Conservation (phyloP, 2,888 invertebrate genomes). For the Eristalis arbustorum region DNA sequence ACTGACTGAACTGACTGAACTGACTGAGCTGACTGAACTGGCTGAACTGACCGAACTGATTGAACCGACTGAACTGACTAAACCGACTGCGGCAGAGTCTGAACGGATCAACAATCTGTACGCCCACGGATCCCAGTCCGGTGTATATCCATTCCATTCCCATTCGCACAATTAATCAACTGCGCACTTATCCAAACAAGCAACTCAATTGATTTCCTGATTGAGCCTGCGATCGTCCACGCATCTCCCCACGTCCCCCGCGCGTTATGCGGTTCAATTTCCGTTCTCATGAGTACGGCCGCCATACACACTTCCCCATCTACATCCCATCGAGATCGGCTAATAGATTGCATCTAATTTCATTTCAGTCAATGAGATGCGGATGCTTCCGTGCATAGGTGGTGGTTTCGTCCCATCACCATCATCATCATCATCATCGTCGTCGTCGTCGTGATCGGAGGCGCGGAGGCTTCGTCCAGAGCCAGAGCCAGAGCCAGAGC, state of each 20-base stretch:
- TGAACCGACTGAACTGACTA: background rate
- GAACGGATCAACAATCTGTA: too few relatives aligned
- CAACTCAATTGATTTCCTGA: conserved; percentile 16
- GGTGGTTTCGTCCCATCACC: conserved; percentile 41
- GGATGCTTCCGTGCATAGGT: conserved; percentile 56
- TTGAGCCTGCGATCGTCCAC: background rate
- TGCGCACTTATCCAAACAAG: conserved; percentile 3
- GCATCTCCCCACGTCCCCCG: background rate
- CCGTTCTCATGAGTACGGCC: conserved; percentile 53
- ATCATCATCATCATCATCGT: conserved; percentile 24
- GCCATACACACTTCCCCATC: conserved; percentile 12
- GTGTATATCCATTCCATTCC: too few relatives aligned
- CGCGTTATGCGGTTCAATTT: conserved; percentile 51
- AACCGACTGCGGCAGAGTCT: too few relatives aligned
- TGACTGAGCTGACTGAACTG: too few relatives aligned
- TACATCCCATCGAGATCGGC: conserved; percentile 52
- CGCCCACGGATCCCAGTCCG: too few relatives aligned
- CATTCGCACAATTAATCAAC: background rate
- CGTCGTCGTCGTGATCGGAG: background rate
- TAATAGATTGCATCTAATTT: conserved; percentile 66
- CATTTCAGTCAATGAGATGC: conserved; percentile 57
- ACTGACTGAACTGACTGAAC: too few relatives aligned
- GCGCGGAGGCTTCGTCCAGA: background rate
- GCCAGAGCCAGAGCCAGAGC: background rate
- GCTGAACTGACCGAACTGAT: background rate